These are phyloP conservation scores for Zosterops hypoxanthus DNA, from an alignment of 2,113 vertebrate species.

Conservation along the genomic window DNA sequence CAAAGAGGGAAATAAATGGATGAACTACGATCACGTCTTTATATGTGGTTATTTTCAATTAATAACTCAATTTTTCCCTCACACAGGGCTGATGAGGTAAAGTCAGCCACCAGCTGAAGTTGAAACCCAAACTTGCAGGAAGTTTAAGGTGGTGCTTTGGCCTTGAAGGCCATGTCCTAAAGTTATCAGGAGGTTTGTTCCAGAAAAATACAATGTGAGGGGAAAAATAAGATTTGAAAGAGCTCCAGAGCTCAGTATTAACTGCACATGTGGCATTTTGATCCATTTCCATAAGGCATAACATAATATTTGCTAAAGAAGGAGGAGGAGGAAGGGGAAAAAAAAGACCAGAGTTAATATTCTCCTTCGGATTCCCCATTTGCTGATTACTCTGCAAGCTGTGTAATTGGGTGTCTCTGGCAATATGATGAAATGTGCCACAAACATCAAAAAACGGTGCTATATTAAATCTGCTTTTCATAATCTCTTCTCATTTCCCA, in stretches of 20 bases:
- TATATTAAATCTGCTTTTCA: slow-evolving; percentile 74
- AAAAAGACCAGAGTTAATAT: slow-evolving; percentile 58
- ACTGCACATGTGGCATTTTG: slow-evolving; percentile 61
- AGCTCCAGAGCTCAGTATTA: slow-evolving; percentile 60
- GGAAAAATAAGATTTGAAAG: slow-evolving; percentile 60
- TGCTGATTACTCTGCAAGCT: slow-evolving; percentile 68
- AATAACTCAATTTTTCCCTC: neutral
- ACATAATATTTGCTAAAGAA: slow-evolving; percentile 65
- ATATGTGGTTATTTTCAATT: neutral
- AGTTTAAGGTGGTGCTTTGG: slow-evolving; percentile 38
- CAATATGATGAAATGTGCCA: slow-evolving; percentile 70
- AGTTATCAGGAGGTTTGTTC: slow-evolving; percentile 58
- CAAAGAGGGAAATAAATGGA: neutral
- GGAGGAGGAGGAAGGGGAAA: slow-evolving; percentile 8
- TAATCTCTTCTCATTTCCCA: slow-evolving; percentile 72
- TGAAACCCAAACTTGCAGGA: slow-evolving; percentile 5
- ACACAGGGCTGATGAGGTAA: neutral
- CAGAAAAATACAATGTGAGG: slow-evolving; percentile 60
- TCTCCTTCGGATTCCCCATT: slow-evolving; percentile 46
- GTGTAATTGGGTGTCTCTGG: slow-evolving; percentile 69
- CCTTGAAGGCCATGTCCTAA: slow-evolving; percentile 8
- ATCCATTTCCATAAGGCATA: slow-evolving; percentile 68
- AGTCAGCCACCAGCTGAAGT: neutral
- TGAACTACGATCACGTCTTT: neutral
- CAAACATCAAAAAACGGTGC: slow-evolving; percentile 66